Conservation (phyloP, 2,797 vertebrate species). For the Morus bassanus region DNA sequence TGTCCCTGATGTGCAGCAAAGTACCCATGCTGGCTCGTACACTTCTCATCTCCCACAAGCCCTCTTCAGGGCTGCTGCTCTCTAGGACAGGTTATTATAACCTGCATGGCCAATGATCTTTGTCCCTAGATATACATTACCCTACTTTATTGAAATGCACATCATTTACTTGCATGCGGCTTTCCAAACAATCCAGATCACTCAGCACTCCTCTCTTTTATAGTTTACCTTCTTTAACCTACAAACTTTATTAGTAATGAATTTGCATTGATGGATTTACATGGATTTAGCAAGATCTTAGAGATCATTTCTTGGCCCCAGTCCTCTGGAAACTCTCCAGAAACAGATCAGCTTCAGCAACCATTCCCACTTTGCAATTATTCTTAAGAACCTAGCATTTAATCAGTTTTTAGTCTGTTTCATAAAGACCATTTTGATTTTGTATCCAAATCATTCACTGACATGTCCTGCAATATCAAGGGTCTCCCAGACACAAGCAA, state of each 20-base stretch:
- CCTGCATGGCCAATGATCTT: neutral
- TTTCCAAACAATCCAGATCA: neutral
- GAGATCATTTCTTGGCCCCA: neutral
- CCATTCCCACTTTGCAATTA: neutral
- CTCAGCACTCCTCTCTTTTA: neutral
- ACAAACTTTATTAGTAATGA: neutral
- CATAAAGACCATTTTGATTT: neutral
- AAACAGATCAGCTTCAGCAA: neutral
- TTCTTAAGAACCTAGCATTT: neutral
- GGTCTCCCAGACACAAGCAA: neutral
- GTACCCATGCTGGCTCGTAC: neutral
- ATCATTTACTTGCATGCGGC: neutral
- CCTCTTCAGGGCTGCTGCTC: neutral
- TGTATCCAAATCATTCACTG: neutral
- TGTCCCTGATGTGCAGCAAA: neutral
- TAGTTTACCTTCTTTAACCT: neutral
- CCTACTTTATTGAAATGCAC: neutral
- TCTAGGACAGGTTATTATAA: neutral
- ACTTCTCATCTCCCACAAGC: neutral
- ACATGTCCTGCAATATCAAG: neutral
- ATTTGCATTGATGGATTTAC: neutral
- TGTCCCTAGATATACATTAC: neutral
- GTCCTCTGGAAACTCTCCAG: neutral
- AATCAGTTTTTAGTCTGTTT: neutral
- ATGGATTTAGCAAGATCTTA: conserved; percentile 9